Evolutionary conservation across 2,797 vertebrate species (phyloP).

Genomic region (Syndactyla subalaris): DNA sequence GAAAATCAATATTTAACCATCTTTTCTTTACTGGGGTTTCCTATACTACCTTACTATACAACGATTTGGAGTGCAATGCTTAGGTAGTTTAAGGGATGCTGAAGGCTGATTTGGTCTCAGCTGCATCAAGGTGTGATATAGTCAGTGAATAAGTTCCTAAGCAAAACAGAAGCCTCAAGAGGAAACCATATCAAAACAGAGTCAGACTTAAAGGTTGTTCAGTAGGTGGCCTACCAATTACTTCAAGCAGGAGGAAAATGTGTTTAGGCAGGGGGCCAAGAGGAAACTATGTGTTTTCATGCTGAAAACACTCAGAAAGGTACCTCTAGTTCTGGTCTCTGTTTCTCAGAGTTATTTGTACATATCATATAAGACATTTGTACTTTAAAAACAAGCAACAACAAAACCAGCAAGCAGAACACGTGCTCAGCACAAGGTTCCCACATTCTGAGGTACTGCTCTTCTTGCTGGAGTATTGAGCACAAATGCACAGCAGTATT

Average conservation of each 20-base stretch:
- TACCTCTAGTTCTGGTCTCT: not conserved
- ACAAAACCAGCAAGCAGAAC: not conserved
- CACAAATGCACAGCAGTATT: accelerated
- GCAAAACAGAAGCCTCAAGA: not conserved
- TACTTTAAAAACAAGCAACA: accelerated
- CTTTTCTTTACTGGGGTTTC: not conserved
- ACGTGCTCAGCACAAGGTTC: not conserved
- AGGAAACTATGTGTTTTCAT: not conserved
- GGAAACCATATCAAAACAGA: not conserved
- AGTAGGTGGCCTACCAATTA: not conserved
- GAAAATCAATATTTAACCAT: not conserved
- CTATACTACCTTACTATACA: not conserved
- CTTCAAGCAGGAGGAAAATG: not conserved
- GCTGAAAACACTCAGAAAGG: not conserved
- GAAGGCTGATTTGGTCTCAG: not conserved
- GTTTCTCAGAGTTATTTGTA: not conserved
- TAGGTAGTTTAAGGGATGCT: not conserved
- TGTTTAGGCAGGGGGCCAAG: not conserved
- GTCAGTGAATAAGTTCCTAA: not conserved
- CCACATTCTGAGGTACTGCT: not conserved
- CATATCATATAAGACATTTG: not conserved
- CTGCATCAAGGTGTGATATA: not conserved
- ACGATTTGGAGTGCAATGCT: not conserved
- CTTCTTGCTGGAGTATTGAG: not conserved
- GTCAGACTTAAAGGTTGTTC: not conserved